Percentiles rank a stretch among this genome's conserved stretches.
Conservation (phyloP, 2,888 invertebrate species). For the Xestobium rufovillosum region DNA sequence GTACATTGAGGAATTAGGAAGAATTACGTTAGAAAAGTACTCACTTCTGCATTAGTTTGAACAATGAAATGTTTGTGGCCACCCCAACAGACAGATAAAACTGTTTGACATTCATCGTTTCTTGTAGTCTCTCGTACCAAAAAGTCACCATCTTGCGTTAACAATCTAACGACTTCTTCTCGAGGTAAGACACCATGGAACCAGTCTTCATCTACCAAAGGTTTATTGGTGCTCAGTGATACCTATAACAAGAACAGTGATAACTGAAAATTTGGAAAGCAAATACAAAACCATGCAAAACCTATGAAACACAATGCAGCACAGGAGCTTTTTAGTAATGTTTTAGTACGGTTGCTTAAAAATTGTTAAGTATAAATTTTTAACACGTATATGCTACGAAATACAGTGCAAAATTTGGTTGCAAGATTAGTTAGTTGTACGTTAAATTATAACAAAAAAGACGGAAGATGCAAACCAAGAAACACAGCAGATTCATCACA, state of each 20-base stretch:
- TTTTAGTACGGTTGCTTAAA: not conserved
- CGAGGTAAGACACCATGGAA: slow-evolving; percentile 94
- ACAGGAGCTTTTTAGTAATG: not conserved
- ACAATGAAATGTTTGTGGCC: slow-evolving; percentile 97
- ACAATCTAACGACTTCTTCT: slow-evolving; percentile 87
- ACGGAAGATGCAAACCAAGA: too few relatives aligned
- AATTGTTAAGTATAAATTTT: too few relatives aligned
- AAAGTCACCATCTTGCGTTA: slow-evolving; percentile 91
- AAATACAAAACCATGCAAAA: too few relatives aligned
- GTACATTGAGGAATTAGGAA: too few relatives aligned
- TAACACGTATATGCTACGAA: too few relatives aligned
- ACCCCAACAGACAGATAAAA: slow-evolving; percentile 92
- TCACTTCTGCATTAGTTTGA: slow-evolving; percentile 85
- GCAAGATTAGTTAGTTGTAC: too few relatives aligned
- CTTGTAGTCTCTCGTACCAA: slow-evolving; percentile 87
- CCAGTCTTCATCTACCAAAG: slow-evolving; percentile 89
- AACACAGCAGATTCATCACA: too few relatives aligned
- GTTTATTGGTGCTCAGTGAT: slow-evolving; percentile 45
- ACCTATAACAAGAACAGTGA: slow-evolving; percentile 31
- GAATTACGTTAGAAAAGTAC: too few relatives aligned
- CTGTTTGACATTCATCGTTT: slow-evolving; percentile 87
- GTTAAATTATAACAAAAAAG: too few relatives aligned
- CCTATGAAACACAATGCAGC: too few relatives aligned
- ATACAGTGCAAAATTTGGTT: too few relatives aligned
- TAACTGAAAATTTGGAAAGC: too few relatives aligned